Conservation (phyloP, 2,113 vertebrate species). For the Micromys minutus region DNA sequence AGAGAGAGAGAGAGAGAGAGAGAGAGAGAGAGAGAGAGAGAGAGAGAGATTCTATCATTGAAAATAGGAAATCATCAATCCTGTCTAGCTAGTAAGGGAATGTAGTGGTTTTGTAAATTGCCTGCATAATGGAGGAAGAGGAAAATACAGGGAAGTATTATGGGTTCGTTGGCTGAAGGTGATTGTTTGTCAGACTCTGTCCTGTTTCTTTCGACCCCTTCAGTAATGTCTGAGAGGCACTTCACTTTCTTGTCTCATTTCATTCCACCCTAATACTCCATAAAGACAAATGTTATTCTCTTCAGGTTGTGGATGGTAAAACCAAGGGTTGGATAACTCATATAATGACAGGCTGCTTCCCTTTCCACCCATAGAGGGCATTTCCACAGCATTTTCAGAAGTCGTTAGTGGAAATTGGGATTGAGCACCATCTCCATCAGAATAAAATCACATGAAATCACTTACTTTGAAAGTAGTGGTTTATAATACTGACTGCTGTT, state of each 20-base stretch:
- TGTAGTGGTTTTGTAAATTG: conserved; percentile 72
- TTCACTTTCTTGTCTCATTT: conserved; percentile 65
- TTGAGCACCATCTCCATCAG: background rate
- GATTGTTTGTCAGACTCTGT: conserved; percentile 56
- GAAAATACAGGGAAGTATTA: conserved; percentile 65
- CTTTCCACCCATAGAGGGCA: conserved; percentile 34
- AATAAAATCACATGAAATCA: conserved; percentile 38
- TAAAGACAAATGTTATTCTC: conserved; percentile 56
- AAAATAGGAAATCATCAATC: conserved; percentile 11
- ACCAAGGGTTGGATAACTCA: conserved; percentile 43
- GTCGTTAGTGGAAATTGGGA: conserved; percentile 1
- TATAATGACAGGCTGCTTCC: background rate
- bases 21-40: background rate
- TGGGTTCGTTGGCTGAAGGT: conserved; percentile 34
- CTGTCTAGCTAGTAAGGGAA: conserved; percentile 35
- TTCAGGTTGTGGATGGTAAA: conserved; percentile 53
- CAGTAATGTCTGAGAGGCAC: conserved; percentile 47
- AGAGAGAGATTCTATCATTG: background rate
- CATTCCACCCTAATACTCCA: conserved; percentile 70
- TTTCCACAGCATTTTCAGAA: conserved; percentile 36
- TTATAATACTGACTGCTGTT: background rate
- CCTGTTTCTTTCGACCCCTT: conserved; percentile 68
- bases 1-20: too few species aligned
- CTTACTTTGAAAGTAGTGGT: background rate
- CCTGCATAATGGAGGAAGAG: conserved; percentile 54